These are phyloP conservation scores for Gymnogyps californianus DNA, from an alignment of 2,113 vertebrate genomes.

Conservation along the genomic window DNA sequence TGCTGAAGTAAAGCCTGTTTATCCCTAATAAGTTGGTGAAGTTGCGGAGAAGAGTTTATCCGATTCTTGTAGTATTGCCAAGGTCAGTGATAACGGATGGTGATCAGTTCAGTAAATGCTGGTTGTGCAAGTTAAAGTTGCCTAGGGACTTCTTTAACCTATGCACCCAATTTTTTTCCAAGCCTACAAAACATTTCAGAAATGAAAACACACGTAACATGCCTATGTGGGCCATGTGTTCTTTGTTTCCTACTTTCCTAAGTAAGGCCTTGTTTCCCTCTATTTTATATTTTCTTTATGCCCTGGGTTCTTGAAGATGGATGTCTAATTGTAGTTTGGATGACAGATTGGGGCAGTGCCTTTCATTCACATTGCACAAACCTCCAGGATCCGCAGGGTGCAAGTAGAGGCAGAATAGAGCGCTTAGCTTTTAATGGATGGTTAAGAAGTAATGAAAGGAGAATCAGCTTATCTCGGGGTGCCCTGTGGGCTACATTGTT, in stretches of 20 bases:
- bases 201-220: neutral
- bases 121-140: constrained; percentile 21
- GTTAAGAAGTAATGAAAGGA: constrained; percentile 63
- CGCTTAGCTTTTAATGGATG: constrained; percentile 61
- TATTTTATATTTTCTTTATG: neutral
- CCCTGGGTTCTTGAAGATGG: neutral
- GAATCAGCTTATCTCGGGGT: constrained; percentile 55
- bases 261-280: neutral
- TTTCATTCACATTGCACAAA: neutral
- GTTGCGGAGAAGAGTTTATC: neutral
- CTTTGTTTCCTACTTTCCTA: neutral
- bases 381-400: constrained; percentile 15
- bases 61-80: neutral
- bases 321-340: constrained; percentile 29
- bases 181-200: neutral
- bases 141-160: constrained; percentile 31
- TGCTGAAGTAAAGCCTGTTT: constrained; percentile 48
- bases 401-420: neutral
- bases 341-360: constrained; percentile 8
- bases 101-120: constrained; percentile 13
- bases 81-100: constrained; percentile 16
- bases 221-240: neutral
- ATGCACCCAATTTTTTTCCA: neutral
- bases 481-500: constrained; percentile 57
- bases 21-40: constrained; percentile 40